Evolutionary conservation across 2,113 vertebrate species (phyloP).

Genomic region (Pomatorhinus ruficollis): DNA sequence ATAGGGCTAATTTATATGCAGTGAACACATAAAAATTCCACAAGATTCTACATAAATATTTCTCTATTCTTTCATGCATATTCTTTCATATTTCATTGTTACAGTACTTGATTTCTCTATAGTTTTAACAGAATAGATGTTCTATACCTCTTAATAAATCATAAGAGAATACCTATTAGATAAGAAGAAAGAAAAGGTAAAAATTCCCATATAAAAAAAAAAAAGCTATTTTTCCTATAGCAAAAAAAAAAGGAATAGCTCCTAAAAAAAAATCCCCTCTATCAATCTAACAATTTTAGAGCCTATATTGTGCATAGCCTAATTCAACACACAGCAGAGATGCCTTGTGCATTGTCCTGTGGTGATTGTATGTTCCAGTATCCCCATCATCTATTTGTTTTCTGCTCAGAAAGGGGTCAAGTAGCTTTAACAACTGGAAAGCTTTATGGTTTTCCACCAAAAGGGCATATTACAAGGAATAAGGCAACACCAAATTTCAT

Average conservation of each 20-base stretch:
- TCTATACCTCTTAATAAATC: slow-evolving; percentile 30
- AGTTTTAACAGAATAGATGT: not conserved
- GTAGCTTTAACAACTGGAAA: not conserved
- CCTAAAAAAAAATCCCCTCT: not conserved
- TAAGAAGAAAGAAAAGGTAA: not conserved
- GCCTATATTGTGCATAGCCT: not conserved
- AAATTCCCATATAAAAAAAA: not conserved
- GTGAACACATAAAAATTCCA: not conserved
- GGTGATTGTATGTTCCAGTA: too few species aligned
- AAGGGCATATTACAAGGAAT: not conserved
- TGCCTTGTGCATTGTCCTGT: not conserved
- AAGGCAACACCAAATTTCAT: not conserved
- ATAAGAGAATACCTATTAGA: not conserved
- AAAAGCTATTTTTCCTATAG: not conserved
- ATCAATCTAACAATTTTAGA: not conserved
- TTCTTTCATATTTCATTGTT: slow-evolving; percentile 15
- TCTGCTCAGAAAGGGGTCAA: not conserved
- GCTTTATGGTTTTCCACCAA: not conserved
- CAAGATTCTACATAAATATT: slow-evolving; percentile 20
- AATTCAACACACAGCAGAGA: not conserved
- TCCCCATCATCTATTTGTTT: not conserved
- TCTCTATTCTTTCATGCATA: not conserved
- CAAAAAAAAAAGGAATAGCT: not conserved
- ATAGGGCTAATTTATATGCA: slow-evolving; percentile 18
- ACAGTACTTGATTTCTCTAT: slow-evolving; percentile 19